These are phyloP conservation scores for Gymnopithys bicolor DNA, from an alignment of 2,797 vertebrate genomes.

Conservation along the genomic window DNA sequence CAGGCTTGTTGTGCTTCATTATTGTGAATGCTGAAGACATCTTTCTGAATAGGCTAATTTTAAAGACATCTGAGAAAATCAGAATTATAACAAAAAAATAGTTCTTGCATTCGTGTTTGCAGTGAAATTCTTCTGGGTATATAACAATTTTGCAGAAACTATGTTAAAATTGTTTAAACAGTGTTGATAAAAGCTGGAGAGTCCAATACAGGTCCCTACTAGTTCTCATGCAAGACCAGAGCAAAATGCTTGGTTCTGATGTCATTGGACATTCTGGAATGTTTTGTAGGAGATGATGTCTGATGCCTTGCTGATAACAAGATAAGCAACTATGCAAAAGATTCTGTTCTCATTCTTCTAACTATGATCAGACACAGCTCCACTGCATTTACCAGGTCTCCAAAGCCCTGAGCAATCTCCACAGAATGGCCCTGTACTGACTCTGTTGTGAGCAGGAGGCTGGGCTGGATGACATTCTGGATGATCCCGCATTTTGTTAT, in stretches of 20 bases:
- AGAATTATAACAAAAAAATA: background rate
- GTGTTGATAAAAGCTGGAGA: background rate
- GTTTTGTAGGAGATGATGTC: background rate
- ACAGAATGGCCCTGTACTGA: background rate
- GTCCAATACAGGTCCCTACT: background rate
- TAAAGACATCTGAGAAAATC: background rate
- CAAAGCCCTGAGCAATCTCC: background rate
- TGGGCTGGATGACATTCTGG: background rate
- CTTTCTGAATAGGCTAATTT: background rate
- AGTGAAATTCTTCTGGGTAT: background rate
- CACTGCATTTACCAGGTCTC: background rate
- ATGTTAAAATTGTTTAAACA: background rate
- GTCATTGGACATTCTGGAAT: background rate
- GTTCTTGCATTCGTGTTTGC: background rate
- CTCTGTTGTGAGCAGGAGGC: background rate
- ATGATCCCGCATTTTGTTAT: accelerated
- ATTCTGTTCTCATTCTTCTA: background rate
- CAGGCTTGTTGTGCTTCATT: background rate
- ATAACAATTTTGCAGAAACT: background rate
- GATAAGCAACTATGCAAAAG: background rate
- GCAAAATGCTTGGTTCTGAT: background rate
- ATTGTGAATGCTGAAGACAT: background rate
- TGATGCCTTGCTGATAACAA: background rate
- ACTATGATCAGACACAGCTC: background rate
- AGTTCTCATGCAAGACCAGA: background rate